Evolutionary conservation across 2,888 invertebrate species (phyloP).

Genomic region (Hyposoter didymator): DNA sequence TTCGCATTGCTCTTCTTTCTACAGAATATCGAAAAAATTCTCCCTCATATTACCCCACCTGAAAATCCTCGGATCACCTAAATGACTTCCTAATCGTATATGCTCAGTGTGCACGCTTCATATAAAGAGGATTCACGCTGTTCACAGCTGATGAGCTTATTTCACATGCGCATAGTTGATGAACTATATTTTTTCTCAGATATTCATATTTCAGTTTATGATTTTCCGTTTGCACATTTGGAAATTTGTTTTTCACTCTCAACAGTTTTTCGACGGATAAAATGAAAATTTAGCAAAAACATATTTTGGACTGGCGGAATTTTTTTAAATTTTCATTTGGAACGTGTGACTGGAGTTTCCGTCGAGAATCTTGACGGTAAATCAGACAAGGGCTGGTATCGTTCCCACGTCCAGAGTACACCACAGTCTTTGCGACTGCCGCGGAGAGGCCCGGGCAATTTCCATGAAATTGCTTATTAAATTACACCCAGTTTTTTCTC

Average conservation of each 20-base stretch:
- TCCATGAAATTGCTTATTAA: conserved; percentile 84
- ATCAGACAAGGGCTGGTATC: conserved; percentile 4
- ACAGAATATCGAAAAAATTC: conserved; percentile 65
- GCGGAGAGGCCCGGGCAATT: conserved; percentile 75
- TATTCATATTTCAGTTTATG: no score
- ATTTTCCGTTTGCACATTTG: neutral
- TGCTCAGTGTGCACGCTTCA: neutral
- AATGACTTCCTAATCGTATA: conserved; percentile 28
- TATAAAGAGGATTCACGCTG: neutral
- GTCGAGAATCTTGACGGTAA: conserved; percentile 13
- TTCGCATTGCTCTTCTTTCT: conserved; percentile 50
- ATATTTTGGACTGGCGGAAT: neutral
- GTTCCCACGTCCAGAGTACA: conserved; percentile 10
- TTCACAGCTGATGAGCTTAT: neutral
- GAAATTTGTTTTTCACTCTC: neutral
- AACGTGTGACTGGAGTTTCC: neutral
- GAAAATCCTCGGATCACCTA: conserved; percentile 67
- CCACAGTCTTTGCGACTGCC: conserved; percentile 11
- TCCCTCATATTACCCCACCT: conserved; percentile 41
- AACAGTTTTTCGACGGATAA: neutral
- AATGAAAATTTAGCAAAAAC: neutral
- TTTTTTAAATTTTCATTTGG: conserved; percentile 4
- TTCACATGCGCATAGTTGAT: neutral
- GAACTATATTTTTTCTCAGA: neutral
- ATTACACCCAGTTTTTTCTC: conserved; percentile 81